Conservation (phyloP, 2,888 invertebrate species). For the Enoplolaimus lenunculus region DNA sequence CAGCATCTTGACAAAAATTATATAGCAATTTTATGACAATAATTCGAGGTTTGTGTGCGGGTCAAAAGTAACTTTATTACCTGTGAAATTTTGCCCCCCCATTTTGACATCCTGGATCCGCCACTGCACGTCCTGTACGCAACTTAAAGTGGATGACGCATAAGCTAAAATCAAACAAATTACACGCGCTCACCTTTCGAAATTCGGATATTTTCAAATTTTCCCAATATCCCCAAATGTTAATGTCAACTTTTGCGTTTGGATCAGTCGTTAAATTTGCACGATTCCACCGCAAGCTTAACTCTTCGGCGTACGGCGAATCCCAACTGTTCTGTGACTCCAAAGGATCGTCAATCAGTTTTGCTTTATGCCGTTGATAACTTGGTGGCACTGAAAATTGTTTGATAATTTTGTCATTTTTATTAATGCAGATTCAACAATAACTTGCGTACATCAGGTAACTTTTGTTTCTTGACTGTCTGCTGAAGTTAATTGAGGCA, state of each 20-base stretch:
- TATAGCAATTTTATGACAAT: too few species aligned
- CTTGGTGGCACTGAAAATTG: not conserved
- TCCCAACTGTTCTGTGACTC: slow-evolving; percentile 28
- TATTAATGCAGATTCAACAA: not conserved
- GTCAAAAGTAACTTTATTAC: too few species aligned
- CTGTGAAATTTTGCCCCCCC: too few species aligned
- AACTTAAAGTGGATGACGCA: too few species aligned
- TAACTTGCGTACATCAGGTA: too few species aligned
- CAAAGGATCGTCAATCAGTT: slow-evolving; percentile 21
- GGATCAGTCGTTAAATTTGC: slow-evolving; percentile 30
- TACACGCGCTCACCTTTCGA: slow-evolving; percentile 24
- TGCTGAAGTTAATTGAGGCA: not conserved
- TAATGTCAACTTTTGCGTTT: slow-evolving; percentile 34
- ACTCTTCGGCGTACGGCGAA: slow-evolving; percentile 25
- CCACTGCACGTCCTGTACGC: too few species aligned
- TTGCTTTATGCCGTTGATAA: not conserved
- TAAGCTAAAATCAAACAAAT: too few species aligned
- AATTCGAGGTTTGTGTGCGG: too few species aligned
- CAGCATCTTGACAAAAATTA: too few species aligned
- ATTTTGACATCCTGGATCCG: too few species aligned
- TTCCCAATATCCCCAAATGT: slow-evolving; percentile 36
- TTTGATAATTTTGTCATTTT: not conserved
- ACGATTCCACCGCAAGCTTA: slow-evolving; percentile 27
- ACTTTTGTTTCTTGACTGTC: too few species aligned
- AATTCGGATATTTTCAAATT: slow-evolving; percentile 31